Base-by-base conservation (phyloP, 2,888 invertebrate species). In the Drosophila fungiperda region DNA sequence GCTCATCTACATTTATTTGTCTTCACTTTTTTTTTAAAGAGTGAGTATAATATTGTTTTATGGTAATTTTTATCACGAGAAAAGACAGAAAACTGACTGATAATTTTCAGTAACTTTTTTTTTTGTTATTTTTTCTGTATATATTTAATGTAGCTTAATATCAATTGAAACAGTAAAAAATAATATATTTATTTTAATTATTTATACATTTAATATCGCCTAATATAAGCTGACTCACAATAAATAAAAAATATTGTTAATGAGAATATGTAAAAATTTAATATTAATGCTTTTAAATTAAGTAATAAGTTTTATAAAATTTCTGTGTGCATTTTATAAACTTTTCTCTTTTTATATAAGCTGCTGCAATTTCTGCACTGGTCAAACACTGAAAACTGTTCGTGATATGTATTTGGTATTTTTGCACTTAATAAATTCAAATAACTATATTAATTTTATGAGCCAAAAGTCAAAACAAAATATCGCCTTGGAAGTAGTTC, bases 381-480 rank as follows among this genome's bases (percentile, higher is more conserved):
- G 38, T 29, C 38, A 55, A 40, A 40, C 29, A 12, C 26, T 23
- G 38, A 26, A n/a, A 38, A 17, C 54, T 53, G 3, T 12, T n/a
- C 1, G 12, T 15, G 40, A 29, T 29, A n/a, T 55, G 26, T n/a
- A 23, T 26, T 17, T 35, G 20, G 35, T 23, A 33, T 61, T 11
- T 17, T 55, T 42, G 55, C 33, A 58, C 35, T 33, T 50, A 68
- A 78, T 65, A 82, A 82, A 75, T 82, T 76, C 50, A 50, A 38
- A 68, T 66, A 65, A 50, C 50, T 62, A 60, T 57, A 67, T 54
- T 49, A 65, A 60, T 69, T 72, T 65, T 76, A 72, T 79, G 76
- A 57, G 64, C 62, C 66, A 68, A 64, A 48, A 64, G 20, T 35
- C 20, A 57, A 59, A 57, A 45, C 32, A 20, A 54, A 58, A 40